Conservation (phyloP, 1,140 invertebrate species). For the Augochlora pura region DNA sequence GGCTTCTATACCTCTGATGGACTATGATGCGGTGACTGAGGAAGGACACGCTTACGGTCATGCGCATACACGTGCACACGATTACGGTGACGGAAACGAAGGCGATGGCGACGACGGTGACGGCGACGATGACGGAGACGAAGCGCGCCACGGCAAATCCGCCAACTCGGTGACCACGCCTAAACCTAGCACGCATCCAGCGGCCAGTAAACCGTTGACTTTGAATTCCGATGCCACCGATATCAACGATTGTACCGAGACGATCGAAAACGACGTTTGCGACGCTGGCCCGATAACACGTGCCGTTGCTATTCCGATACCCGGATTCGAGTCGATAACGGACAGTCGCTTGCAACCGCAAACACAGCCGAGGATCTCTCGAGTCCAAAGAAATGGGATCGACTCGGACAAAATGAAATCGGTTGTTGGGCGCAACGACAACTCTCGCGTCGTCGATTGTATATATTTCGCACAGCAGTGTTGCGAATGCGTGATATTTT, state of each 20-base stretch:
- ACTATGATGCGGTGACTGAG: conserved; percentile 72
- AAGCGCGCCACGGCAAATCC: conserved; percentile 62
- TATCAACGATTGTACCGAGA: conserved; percentile 47
- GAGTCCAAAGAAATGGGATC: conserved; percentile 69
- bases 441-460: conserved; percentile 75
- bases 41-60: background rate
- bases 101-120: no score
- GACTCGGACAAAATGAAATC: conserved; percentile 59
- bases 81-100: no score
- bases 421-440: conserved; percentile 66
- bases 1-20: conserved; percentile 63
- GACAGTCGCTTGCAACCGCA: conserved; percentile 62
- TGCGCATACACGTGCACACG: no score
- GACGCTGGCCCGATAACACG: conserved; percentile 51
- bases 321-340: no score
- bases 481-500: conserved; percentile 77
- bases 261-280: conserved; percentile 67
- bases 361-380: conserved; percentile 53
- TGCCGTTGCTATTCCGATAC: conserved; percentile 33
- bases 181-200: conserved; percentile 8
- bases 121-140: background rate
- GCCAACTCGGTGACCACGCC: conserved; percentile 58
- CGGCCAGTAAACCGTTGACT: conserved; percentile 28
- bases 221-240: conserved; percentile 46
- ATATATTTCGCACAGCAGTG: conserved; percentile 77